Conservation (phyloP, 2,113 vertebrate genomes). For the human (Homo sapiens) region GRCh38 chr16:27525001-27525500, state of each 20-base stretch:
- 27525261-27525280: neutral
- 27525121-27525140: too few species aligned
- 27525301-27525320: neutral
- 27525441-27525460: neutral
- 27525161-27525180: too few species aligned
- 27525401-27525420: neutral
- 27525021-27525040: too few species aligned
- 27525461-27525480: too few species aligned
- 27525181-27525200: too few species aligned
- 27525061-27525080: too few species aligned
- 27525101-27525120: too few species aligned
- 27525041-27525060: too few species aligned
- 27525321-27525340: neutral
- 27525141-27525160: too few species aligned
- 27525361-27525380: neutral
- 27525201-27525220: neutral
- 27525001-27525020: too few species aligned
- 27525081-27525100: too few species aligned
- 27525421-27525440: neutral
- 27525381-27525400: neutral
- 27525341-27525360: neutral
- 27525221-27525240: too few species aligned
- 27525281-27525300: neutral
- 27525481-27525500: neutral
- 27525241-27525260: neutral